Percentiles rank a stretch among this genome's conserved stretches.
Conservation (phyloP, 2,888 invertebrate genomes). For the Mimas tiliae region DNA sequence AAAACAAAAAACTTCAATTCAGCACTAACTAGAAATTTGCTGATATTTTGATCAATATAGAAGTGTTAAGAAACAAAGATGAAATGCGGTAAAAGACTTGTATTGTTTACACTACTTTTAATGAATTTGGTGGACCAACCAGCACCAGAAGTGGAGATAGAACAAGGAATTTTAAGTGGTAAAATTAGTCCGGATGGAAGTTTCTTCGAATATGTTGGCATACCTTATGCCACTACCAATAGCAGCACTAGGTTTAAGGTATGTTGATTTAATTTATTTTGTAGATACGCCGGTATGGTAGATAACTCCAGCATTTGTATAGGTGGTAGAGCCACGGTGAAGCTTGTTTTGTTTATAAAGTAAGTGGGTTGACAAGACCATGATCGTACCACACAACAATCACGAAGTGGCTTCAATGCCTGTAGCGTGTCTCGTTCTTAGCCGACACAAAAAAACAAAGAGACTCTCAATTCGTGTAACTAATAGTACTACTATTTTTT, state of each 20-base stretch:
- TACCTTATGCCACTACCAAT: constrained; percentile 71
- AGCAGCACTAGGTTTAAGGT: constrained; percentile 71
- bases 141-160: constrained; percentile 68
- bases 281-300: background rate
- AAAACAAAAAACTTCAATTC: too few species aligned
- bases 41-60: background rate
- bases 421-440: too few species aligned
- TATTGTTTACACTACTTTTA: constrained; percentile 67
- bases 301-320: too few species aligned
- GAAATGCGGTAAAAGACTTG: constrained; percentile 59
- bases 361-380: too few species aligned
- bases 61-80: constrained; percentile 43
- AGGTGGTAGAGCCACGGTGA: too few species aligned
- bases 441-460: too few species aligned
- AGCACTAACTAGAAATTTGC: constrained; percentile 2
- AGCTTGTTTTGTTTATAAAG: too few species aligned
- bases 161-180: constrained; percentile 72
- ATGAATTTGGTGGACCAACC: constrained; percentile 74
- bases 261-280: constrained; percentile 33
- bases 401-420: too few species aligned
- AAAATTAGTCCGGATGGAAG: constrained; percentile 68
- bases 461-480: too few species aligned
- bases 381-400: too few species aligned
- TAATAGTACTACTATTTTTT: too few species aligned
- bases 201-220: constrained; percentile 72